These are phyloP conservation scores for Meta bourneti DNA, from an alignment of 2,888 invertebrate genomes.

Conservation along the genomic window DNA sequence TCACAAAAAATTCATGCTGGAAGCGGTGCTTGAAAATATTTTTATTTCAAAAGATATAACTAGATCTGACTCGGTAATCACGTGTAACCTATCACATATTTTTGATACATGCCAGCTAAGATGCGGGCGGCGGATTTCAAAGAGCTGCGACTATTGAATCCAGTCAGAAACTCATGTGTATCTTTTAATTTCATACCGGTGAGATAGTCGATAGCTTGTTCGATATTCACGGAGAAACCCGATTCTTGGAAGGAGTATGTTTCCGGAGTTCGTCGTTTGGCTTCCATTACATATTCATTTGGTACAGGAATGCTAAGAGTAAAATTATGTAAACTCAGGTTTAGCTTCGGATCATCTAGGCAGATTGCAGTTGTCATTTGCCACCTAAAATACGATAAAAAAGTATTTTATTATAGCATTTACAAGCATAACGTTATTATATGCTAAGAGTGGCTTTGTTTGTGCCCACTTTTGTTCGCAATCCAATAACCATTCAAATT, in stretches of 20 bases:
- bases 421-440: no score
- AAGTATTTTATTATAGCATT: no score
- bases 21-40: neutral
- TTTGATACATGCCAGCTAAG: slow-evolving; percentile 58
- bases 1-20: neutral
- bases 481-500: no score
- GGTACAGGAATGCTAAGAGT: slow-evolving; percentile 49
- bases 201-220: slow-evolving; percentile 20
- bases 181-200: neutral
- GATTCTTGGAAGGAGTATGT: slow-evolving; percentile 1
- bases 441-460: no score
- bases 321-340: slow-evolving; percentile 55
- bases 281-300: slow-evolving; percentile 39
- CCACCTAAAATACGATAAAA: slow-evolving; percentile 31
- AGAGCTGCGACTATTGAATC: neutral
- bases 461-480: no score
- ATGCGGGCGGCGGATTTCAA: slow-evolving; percentile 40
- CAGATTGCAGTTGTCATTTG: slow-evolving; percentile 48
- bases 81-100: slow-evolving; percentile 3
- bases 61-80: neutral
- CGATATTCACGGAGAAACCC: slow-evolving; percentile 32
- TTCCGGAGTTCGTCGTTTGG: slow-evolving; percentile 9
- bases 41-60: neutral
- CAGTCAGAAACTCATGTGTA: slow-evolving; percentile 47
- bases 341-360: slow-evolving; percentile 48